Percentiles rank a stretch among this genome's conserved stretches.
Evolutionary conservation across 2,888 invertebrate genomes (phyloP).

Genomic region (Drosophila lutescens): DNA sequence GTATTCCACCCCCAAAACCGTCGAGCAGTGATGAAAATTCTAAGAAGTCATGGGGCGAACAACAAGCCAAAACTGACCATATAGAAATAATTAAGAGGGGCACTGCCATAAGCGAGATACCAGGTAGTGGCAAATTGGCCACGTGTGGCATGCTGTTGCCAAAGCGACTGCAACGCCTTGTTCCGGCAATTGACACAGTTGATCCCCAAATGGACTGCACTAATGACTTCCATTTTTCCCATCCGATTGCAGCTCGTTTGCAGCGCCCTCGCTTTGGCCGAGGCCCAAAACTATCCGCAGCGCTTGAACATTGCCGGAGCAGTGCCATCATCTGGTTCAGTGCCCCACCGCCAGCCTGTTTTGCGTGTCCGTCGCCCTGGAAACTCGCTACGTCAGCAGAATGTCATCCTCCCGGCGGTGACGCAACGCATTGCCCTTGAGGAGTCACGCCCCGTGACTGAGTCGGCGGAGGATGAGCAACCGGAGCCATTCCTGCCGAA

Average conservation of each 20-base stretch:
- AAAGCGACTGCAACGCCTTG: slow-evolving; percentile 18
- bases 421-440: slow-evolving; percentile 77
- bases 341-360: slow-evolving; percentile 77
- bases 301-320: slow-evolving; percentile 89
- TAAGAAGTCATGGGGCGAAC: slow-evolving; percentile 29
- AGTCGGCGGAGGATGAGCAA: slow-evolving; percentile 87
- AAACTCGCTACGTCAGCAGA: slow-evolving; percentile 84
- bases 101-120: slow-evolving; percentile 16
- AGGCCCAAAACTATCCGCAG: slow-evolving; percentile 87
- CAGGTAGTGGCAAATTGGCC: slow-evolving; percentile 29
- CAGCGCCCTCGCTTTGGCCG: slow-evolving; percentile 66
- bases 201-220: slow-evolving; percentile 13
- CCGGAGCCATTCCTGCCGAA: slow-evolving; percentile 86
- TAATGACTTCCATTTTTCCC: slow-evolving; percentile 11
- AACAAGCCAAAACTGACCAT: neutral
- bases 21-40: slow-evolving; percentile 17
- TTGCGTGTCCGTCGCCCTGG: slow-evolving; percentile 83
- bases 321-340: slow-evolving; percentile 79
- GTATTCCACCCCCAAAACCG: slow-evolving; percentile 13
- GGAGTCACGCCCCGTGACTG: slow-evolving; percentile 87
- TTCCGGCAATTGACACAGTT: slow-evolving; percentile 15
- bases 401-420: slow-evolving; percentile 84
- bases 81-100: slow-evolving; percentile 24
- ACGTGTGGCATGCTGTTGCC: slow-evolving; percentile 27
- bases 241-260: slow-evolving; percentile 60